Percentiles rank a stretch among this genome's conserved stretches.
phyloP scores from a whole-genome alignment of 2,113 vertebrate species.

The Gulo gulo region DNA sequence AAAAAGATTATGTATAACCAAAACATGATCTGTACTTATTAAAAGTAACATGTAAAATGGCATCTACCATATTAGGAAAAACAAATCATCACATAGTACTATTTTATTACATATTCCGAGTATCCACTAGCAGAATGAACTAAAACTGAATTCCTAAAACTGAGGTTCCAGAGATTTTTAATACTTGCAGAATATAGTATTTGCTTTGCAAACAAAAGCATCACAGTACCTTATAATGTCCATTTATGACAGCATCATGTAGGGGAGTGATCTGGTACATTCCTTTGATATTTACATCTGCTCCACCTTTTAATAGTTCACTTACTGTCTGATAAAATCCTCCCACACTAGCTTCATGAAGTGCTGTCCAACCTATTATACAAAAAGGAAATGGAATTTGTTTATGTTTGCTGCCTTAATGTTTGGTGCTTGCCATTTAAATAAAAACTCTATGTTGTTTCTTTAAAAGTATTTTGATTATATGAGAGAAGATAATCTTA shows the following conservation, averaged over 20 bases:
- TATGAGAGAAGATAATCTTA: background rate
- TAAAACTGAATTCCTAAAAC: background rate
- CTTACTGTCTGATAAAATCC: slow-evolving; percentile 77
- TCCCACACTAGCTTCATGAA: slow-evolving; percentile 83
- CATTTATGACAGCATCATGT: slow-evolving; percentile 84
- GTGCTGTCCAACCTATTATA: slow-evolving; percentile 86
- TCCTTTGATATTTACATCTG: slow-evolving; percentile 83
- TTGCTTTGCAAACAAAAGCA: background rate
- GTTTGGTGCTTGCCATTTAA: background rate
- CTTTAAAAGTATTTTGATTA: slow-evolving; percentile 43
- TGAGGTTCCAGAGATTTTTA: background rate
- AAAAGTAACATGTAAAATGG: background rate
- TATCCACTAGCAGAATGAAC: slow-evolving; percentile 7
- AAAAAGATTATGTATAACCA: background rate
- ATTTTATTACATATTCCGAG: slow-evolving; percentile 4
- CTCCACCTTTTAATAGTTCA: slow-evolving; percentile 86
- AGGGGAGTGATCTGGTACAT: slow-evolving; percentile 83
- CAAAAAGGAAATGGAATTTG: slow-evolving; percentile 39
- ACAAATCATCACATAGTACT: background rate
- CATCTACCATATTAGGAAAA: background rate
- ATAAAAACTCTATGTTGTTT: slow-evolving; percentile 17
- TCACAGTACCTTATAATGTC: slow-evolving; percentile 82
- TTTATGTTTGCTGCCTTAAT: slow-evolving; percentile 35
- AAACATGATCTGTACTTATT: background rate
- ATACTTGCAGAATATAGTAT: background rate